Evolutionary conservation across 2,113 vertebrate species (phyloP).

Genomic region (Lota lota): DNA sequence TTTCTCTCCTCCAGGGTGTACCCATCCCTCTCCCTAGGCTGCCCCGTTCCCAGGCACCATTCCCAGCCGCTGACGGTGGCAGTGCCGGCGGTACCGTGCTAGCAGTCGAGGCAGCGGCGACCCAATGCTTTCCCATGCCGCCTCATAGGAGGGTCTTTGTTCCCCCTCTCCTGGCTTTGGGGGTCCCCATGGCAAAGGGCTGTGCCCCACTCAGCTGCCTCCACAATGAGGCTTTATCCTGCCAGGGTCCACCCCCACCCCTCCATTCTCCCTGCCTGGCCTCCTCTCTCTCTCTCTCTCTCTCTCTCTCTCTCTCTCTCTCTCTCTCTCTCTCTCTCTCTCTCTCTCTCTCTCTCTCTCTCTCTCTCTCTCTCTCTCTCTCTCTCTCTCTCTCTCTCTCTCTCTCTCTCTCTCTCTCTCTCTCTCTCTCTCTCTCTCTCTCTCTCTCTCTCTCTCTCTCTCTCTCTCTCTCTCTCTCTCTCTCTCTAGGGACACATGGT

Average conservation of each 20-base stretch:
- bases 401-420: no score
- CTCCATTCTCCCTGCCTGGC: slow-evolving; percentile 24
- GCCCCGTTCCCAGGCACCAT: slow-evolving; percentile 28
- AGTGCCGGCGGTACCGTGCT: slow-evolving; percentile 24
- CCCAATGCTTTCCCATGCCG: slow-evolving; percentile 66
- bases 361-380: no score
- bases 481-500: slow-evolving; percentile 28
- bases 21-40: slow-evolving; percentile 1
- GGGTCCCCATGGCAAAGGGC: slow-evolving; percentile 61
- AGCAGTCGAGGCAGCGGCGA: slow-evolving; percentile 31
- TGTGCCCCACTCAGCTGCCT: slow-evolving; percentile 61
- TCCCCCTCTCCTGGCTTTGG: slow-evolving; percentile 59
- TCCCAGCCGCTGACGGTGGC: slow-evolving; percentile 39
- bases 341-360: slow-evolving; percentile 22
- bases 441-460: no score
- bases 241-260: slow-evolving; percentile 43
- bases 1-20: not conserved
- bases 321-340: slow-evolving; percentile 5
- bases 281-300: no score
- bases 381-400: no score
- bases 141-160: slow-evolving; percentile 74
- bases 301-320: no score
- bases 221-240: slow-evolving; percentile 73
- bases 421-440: no score
- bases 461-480: no score